These are phyloP conservation scores for Heliornis fulica DNA, from an alignment of 2,113 vertebrate species.

Conservation along the genomic window DNA sequence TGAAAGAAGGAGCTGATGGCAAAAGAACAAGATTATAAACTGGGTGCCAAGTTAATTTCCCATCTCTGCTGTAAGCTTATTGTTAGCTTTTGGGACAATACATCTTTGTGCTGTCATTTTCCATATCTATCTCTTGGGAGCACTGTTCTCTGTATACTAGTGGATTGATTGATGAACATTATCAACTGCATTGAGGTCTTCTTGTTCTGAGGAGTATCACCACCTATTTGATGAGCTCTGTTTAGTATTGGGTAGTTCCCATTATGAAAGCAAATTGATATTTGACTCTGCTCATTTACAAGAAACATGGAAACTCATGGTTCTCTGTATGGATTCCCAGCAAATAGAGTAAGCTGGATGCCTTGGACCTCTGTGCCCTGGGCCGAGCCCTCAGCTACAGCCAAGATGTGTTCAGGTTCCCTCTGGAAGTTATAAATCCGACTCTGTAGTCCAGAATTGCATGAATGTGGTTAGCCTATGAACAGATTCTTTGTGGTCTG, in stretches of 20 bases:
- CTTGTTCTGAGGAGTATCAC: background rate
- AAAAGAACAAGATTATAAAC: background rate
- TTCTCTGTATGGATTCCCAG: background rate
- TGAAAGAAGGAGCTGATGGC: background rate
- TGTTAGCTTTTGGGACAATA: background rate
- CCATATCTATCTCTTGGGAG: background rate
- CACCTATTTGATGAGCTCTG: background rate
- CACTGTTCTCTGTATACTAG: background rate
- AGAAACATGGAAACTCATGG: background rate
- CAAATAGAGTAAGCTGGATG: background rate
- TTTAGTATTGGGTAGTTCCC: background rate
- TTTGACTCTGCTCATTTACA: background rate
- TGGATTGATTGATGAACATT: background rate
- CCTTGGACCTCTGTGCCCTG: background rate
- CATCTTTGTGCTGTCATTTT: background rate
- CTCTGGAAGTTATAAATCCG: background rate
- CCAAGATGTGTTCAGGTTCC: background rate
- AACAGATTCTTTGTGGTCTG: background rate
- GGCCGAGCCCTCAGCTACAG: background rate
- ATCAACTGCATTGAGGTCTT: background rate
- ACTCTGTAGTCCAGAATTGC: background rate
- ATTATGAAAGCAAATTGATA: background rate
- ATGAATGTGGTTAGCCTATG: background rate
- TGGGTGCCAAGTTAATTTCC: background rate
- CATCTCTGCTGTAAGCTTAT: background rate